Evolutionary conservation across 1,140 invertebrate genomes (phyloP).

Genomic region (Proctacanthus coquilletti): DNA sequence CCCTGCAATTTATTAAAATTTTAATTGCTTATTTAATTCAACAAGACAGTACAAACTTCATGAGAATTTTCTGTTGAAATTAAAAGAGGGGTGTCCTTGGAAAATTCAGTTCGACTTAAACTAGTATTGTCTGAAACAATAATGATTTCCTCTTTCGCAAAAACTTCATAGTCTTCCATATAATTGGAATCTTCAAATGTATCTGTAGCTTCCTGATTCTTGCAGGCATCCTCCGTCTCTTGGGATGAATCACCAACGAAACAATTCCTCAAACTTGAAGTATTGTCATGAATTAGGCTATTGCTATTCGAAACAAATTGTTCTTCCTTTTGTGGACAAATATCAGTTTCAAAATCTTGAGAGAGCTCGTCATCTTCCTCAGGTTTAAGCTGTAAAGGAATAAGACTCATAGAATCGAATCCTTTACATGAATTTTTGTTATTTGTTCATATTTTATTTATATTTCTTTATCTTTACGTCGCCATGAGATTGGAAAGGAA

Average conservation of each 20-base stretch:
- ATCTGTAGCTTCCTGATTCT: not conserved
- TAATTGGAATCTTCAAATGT: not conserved
- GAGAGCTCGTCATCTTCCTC: not conserved
- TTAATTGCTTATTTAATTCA: not conserved
- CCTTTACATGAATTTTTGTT: no score
- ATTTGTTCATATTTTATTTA: no score
- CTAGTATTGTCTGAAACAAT: not conserved
- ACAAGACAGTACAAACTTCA: not conserved
- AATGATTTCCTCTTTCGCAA: not conserved
- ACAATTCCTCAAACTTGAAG: not conserved
- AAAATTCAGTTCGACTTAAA: not conserved
- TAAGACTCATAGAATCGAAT: not conserved
- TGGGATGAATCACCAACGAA: not conserved
- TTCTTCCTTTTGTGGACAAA: not conserved
- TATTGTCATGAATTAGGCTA: not conserved
- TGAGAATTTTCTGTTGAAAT: not conserved
- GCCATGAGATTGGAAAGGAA: no score
- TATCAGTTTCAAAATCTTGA: not conserved
- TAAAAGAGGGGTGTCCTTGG: not conserved
- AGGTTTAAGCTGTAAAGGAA: not conserved
- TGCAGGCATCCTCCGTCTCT: not conserved
- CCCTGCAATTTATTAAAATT: no score
- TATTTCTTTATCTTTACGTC: no score
- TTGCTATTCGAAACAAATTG: not conserved
- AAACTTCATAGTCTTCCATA: not conserved